Evolutionary conservation across 2,113 vertebrate species (phyloP), one percentile per base, ranked within the genome.

Genomic region (Condylura cristata): DNA sequence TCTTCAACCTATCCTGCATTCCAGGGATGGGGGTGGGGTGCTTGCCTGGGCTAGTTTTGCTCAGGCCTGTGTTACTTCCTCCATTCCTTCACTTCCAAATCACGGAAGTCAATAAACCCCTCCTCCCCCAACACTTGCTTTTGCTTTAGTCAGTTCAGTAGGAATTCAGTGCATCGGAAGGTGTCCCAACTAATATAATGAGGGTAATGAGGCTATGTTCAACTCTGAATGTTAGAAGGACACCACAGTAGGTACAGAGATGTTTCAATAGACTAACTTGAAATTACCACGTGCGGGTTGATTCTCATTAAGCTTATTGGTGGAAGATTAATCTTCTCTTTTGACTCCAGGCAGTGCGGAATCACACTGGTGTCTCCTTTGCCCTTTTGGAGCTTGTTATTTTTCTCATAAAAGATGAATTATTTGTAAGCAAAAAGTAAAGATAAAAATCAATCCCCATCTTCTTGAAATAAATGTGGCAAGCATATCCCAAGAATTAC

Each of bases 371-470:
- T 87, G 80, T 89, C 86, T 92, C 70, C 17, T 65, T 96, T 94
- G 96, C 91, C 89, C 95, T 93, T 84, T 79, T 86, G 91, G 83
- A 95, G 58, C 81, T 95, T 95, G 83, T 96, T 98, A 95, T 88
- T 95, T 95, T 95, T 97, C 91, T 96, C 83, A 65, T 84, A 95
- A 96, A 86, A 95, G 93, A 96, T 95, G 87, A 93, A 96, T 95
- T 97, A 97, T 96, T 96, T 96, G 97, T 96, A 91, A 96, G 93
- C 90, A 96, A 96, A 96, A 96, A 92, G 96, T 96, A 95, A 85
- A 93, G 90, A 94, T 95, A 97, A 96, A 97, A 97, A 96, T 96
- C 91, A 96, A 88, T 96, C 89, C 34, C 83, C 84, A 89, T 96
- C 80, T 89, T 94, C 74, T 94, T 95, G 22, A 85, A 85, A 95